Percentiles rank a stretch among this genome's conserved stretches.
These are phyloP conservation scores for Epizoanthus scotinus DNA, from an alignment of 92 coral and sea anemone species.

Conservation along the genomic window DNA sequence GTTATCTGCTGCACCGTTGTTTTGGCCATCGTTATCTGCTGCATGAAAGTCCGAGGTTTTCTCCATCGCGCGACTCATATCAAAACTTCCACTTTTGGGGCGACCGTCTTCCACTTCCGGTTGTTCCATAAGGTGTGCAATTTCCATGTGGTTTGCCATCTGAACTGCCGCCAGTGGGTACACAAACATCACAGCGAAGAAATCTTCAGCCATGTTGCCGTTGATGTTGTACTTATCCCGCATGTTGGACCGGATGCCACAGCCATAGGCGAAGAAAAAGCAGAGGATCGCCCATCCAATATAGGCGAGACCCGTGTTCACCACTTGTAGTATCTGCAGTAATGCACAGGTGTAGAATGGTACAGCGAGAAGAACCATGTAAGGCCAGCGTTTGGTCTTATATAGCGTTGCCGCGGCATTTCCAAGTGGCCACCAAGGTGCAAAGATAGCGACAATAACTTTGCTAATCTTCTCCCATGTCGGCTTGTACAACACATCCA, in stretches of 20 bases:
- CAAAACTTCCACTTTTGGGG: constrained; percentile 4
- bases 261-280: constrained; percentile 70
- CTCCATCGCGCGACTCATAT: background rate
- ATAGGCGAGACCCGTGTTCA: constrained; percentile 58
- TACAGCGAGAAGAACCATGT: constrained; percentile 54
- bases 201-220: constrained; percentile 76
- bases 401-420: constrained; percentile 59
- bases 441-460: constrained; percentile 53
- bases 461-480: constrained; percentile 25
- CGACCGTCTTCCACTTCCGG: constrained; percentile 26
- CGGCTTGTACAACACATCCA: constrained; percentile 38
- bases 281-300: constrained; percentile 64
- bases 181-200: constrained; percentile 66
- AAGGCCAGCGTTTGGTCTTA: constrained; percentile 33
- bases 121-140: background rate
- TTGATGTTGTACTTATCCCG: constrained; percentile 77
- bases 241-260: constrained; percentile 62
- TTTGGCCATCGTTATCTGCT: too few relatives aligned
- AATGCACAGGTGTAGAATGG: constrained; percentile 60
- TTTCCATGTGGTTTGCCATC: constrained; percentile 78
- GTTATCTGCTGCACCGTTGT: too few relatives aligned
- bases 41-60: background rate
- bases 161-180: constrained; percentile 86
- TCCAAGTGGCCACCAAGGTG: constrained; percentile 67
- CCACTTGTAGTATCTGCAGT: constrained; percentile 53